These are phyloP conservation scores for Plutomurus gul DNA, from an alignment of 1,140 invertebrate species.

Conservation along the genomic window DNA sequence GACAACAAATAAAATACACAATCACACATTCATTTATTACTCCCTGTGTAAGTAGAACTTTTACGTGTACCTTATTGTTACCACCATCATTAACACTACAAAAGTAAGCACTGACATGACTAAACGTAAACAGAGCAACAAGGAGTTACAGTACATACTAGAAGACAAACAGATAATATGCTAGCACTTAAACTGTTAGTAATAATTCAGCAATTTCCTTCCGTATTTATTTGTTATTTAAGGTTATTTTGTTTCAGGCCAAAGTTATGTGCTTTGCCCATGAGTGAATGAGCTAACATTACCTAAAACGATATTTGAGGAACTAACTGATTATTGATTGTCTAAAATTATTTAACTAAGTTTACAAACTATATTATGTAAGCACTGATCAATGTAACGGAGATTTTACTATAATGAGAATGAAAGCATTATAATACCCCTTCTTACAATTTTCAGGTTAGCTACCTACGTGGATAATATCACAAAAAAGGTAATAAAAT, in stretches of 20 bases:
- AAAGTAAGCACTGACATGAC: slow-evolving; percentile 15
- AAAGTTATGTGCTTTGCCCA: too few species aligned
- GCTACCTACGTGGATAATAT: slow-evolving; percentile 4
- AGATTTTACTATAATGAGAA: slow-evolving; percentile 8
- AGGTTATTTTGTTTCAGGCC: too few species aligned
- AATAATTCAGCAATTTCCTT: not conserved
- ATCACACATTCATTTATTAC: not conserved
- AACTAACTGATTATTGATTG: not conserved
- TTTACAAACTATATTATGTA: not conserved
- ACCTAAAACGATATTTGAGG: too few species aligned
- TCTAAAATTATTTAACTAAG: not conserved
- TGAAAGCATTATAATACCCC: slow-evolving; percentile 16
- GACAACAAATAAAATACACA: not conserved
- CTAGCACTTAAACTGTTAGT: not conserved
- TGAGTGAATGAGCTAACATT: too few species aligned
- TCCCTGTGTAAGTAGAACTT: not conserved
- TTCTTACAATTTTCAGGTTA: not conserved
- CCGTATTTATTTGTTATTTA: not conserved
- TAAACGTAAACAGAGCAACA: slow-evolving; percentile 24
- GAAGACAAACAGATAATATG: not conserved
- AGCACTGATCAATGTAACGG: not conserved
- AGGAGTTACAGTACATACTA: not conserved
- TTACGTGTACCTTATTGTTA: too few species aligned
- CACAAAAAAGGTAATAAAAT: slow-evolving; percentile 24
- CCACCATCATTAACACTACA: not conserved